Base-by-base conservation (phyloP, 2,888 invertebrate species). In the Tineola bisselliella region DNA sequence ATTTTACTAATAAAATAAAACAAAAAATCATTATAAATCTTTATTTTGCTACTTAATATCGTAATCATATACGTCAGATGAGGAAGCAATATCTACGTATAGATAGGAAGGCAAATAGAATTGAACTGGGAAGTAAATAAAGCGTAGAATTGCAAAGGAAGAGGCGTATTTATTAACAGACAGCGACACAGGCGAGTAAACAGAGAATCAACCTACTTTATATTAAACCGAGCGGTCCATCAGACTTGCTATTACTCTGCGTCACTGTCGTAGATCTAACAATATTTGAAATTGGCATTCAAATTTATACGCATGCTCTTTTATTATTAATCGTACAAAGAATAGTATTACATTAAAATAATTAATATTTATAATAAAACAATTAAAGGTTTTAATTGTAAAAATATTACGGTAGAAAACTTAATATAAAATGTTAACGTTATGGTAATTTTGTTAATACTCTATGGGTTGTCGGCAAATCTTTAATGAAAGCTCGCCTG, bases 141-240 rank as follows among this genome's bases (percentile, higher is more conserved):
- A 74, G 69, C 74, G 69, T 72, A 69, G 72, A 73, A 75, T 70
- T 71, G 71, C 70, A 70, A 73, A 74, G 74, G 73, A 74, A 75
- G 44, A 18, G 72, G 71, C 69, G 76, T 78, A 77, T 78, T 81
- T 80, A 81, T 81, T 76, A 79, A 77, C 74, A 71, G 59, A 44
- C 72, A 70, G 76, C 71, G 77, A 79, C 76, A 78, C 73, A 75
- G 76, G 62, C 75, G 73, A 67, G 78, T 76, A 81, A 81, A 81
- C 75, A 80, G 66, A 66, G 72, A 73, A 74, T 74, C 58, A 33
- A 58, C 58, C 80, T 79, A 74, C 76, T 81, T 81, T 79, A 79
- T 81, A 81, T 81, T 79, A 81, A 81, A 77, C 75, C 73, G 70
- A 73, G 73, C 72, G 72, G 74, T 72, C 76, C 75, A 76, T 76